Conservation (phyloP, 2,797 vertebrate species). For the Cephalopachus bancanus region DNA sequence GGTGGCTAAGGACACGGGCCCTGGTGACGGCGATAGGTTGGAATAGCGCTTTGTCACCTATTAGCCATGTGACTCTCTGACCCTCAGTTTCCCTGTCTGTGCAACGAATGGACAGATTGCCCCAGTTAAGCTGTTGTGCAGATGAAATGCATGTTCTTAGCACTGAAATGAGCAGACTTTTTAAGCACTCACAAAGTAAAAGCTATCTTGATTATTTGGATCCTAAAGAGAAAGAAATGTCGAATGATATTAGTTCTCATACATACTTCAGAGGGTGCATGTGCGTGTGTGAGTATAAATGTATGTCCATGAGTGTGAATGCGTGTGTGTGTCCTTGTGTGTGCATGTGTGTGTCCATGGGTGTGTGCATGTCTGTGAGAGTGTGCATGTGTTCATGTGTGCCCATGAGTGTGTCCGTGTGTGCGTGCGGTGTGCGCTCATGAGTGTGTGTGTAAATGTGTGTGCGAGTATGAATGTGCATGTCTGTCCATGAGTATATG, state of each 20-base stretch:
- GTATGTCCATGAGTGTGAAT: too few species aligned
- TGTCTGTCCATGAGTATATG: too few species aligned
- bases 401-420: fast-evolving
- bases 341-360: not conserved
- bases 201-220: not conserved
- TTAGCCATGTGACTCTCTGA: constrained; percentile 36
- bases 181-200: not conserved
- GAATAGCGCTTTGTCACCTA: not conserved
- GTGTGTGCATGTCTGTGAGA: not conserved
- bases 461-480: not conserved
- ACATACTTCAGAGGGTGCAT: not conserved
- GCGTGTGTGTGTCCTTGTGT: not conserved
- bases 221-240: not conserved
- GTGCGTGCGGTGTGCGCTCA: too few species aligned
- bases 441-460: too few species aligned
- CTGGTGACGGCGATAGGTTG: not conserved
- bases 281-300: not conserved
- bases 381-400: fast-evolving
- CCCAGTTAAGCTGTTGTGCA: not conserved
- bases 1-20: not conserved
- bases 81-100: constrained; percentile 62
- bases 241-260: not conserved
- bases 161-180: not conserved
- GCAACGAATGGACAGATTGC: constrained; percentile 15
- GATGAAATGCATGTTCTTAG: not conserved